A percentile compares a stretch with the other conserved stretches of the same genome.
Conservation (phyloP, 2,113 vertebrate species). For the Henicopernis longicauda region DNA sequence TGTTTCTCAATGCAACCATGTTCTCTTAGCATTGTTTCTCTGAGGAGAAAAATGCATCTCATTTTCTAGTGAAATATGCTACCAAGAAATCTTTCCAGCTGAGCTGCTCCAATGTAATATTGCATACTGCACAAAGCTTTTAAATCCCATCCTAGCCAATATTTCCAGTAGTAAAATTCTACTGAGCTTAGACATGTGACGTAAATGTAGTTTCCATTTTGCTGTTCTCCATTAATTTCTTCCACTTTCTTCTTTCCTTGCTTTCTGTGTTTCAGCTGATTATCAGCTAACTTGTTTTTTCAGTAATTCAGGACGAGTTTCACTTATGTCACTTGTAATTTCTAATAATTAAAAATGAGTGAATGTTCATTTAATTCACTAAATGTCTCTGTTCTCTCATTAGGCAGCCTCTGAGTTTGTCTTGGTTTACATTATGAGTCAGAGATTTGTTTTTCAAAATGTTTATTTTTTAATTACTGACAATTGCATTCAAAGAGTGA, state of each 20-base stretch:
- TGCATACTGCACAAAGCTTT: neutral
- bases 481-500: neutral
- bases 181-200: neutral
- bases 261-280: neutral
- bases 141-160: neutral
- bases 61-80: neutral
- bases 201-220: neutral
- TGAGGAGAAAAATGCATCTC: neutral
- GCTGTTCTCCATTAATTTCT: neutral
- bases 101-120: neutral
- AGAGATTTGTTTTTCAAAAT: neutral
- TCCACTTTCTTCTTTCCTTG: neutral
- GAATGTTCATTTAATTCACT: neutral
- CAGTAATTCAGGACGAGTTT: neutral
- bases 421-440: neutral
- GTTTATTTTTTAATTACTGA: neutral
- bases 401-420: neutral
- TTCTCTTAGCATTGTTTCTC: neutral
- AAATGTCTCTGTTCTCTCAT: neutral
- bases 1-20: neutral
- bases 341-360: neutral
- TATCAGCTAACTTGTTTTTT: neutral
- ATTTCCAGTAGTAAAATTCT: neutral
- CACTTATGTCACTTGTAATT: neutral
- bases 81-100: neutral